Evolutionary conservation across 2,888 invertebrate genomes (phyloP).

Genomic region (Achlya flavicornis): DNA sequence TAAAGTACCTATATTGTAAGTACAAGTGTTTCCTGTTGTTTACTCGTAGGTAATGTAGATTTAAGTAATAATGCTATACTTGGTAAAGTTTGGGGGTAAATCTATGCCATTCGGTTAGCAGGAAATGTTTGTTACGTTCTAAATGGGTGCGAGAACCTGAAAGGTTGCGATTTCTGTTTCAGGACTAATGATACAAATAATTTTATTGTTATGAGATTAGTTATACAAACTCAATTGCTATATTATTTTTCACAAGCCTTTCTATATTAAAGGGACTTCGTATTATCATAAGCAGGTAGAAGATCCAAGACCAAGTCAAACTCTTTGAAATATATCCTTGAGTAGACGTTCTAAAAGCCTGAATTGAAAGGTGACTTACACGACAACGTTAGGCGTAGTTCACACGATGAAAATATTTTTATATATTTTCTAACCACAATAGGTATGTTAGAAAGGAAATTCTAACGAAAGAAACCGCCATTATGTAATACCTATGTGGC

Average conservation of each 20-base stretch:
- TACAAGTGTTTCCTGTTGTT: conserved; percentile 22
- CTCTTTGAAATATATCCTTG: not conserved
- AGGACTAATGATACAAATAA: not conserved
- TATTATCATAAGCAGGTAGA: no score
- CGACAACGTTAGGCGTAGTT: not conserved
- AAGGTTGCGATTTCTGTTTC: not conserved
- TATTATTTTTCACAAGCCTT: not conserved
- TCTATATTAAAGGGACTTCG: no score
- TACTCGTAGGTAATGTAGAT: conserved; percentile 8
- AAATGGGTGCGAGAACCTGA: not conserved
- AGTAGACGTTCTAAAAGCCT: not conserved
- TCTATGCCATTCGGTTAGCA: not conserved
- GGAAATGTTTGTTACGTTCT: conserved; percentile 3
- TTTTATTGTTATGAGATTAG: not conserved
- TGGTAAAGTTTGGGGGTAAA: conserved; percentile 3
- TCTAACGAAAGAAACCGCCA: no score
- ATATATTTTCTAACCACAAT: not conserved
- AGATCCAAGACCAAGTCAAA: not conserved
- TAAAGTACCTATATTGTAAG: conserved; percentile 24
- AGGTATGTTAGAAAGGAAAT: not conserved
- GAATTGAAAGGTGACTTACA: not conserved
- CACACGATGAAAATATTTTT: not conserved
- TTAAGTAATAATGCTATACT: not conserved
- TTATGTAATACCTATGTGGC: no score
- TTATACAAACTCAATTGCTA: not conserved